These are phyloP conservation scores for Tetragonula clypearis DNA, from an alignment of 1,140 invertebrate genomes.

Conservation along the genomic window DNA sequence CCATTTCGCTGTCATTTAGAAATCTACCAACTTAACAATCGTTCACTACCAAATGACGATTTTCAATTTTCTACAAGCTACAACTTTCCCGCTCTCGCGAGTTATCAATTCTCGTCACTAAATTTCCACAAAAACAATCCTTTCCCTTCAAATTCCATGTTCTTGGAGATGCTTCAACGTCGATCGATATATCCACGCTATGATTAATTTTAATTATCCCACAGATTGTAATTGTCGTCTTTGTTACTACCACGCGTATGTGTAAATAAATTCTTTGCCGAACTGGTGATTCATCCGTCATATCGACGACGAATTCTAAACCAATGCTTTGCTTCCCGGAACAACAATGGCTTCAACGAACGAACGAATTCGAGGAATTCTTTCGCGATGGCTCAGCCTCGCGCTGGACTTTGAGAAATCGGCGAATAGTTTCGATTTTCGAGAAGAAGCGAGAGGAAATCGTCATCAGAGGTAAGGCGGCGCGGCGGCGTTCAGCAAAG, in stretches of 20 bases:
- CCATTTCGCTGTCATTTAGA: too few species aligned
- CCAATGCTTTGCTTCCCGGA: not conserved
- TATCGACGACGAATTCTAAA: not conserved
- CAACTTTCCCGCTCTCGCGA: too few species aligned
- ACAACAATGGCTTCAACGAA: not conserved
- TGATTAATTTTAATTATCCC: too few species aligned
- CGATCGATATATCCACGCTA: too few species aligned
- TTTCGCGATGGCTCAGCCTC: not conserved
- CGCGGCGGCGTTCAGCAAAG: not conserved
- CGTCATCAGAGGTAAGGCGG: conserved; percentile 8
- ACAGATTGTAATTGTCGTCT: not conserved
- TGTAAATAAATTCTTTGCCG: not conserved
- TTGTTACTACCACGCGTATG: not conserved
- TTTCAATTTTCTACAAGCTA: too few species aligned
- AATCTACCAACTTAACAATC: too few species aligned
- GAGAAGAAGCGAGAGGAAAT: conserved; percentile 9
- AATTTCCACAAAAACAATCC: too few species aligned
- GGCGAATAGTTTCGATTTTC: not conserved
- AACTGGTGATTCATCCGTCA: not conserved
- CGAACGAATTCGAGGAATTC: not conserved
- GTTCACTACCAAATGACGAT: too few species aligned
- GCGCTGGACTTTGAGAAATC: not conserved
- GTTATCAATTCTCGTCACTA: too few species aligned
- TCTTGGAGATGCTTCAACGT: too few species aligned
- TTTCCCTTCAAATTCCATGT: too few species aligned